phyloP scores from a whole-genome alignment of 2,888 invertebrate genomes.

The Epistrophe grossulariae region DNA sequence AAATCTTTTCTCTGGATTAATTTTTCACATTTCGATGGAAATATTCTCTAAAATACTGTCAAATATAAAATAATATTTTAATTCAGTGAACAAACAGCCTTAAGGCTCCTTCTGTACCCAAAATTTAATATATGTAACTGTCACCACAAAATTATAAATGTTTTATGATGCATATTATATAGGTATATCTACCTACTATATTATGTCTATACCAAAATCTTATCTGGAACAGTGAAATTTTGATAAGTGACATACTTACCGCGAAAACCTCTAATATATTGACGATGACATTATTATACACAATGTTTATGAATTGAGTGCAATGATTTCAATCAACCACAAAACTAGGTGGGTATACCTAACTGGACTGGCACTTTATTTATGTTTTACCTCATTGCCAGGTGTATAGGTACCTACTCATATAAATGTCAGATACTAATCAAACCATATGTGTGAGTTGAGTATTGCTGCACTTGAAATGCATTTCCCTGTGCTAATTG shows the following conservation, averaged over 20 bases:
- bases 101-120: background rate
- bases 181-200: too few relatives aligned
- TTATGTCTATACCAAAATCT: background rate
- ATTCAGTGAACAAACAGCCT: background rate
- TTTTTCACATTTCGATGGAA: too few relatives aligned
- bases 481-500: slow-evolving; percentile 27
- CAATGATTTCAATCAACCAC: slow-evolving; percentile 13
- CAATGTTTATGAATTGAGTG: background rate
- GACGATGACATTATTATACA: background rate
- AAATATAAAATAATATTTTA: too few relatives aligned
- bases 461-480: slow-evolving; percentile 48
- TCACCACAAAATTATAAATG: background rate
- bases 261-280: background rate
- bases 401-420: background rate
- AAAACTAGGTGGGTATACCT: background rate
- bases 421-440: slow-evolving; percentile 21
- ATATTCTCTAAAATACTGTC: too few relatives aligned
- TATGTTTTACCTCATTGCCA: slow-evolving; percentile 2
- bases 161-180: background rate
- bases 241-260: background rate
- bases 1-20: too few relatives aligned
- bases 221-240: background rate
- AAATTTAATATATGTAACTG: background rate
- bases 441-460: slow-evolving; percentile 46
- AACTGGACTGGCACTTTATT: background rate